Percentiles rank a stretch among this genome's conserved stretches.
Conservation (phyloP, 2,797 vertebrate genomes). For the Capromys pilorides region DNA sequence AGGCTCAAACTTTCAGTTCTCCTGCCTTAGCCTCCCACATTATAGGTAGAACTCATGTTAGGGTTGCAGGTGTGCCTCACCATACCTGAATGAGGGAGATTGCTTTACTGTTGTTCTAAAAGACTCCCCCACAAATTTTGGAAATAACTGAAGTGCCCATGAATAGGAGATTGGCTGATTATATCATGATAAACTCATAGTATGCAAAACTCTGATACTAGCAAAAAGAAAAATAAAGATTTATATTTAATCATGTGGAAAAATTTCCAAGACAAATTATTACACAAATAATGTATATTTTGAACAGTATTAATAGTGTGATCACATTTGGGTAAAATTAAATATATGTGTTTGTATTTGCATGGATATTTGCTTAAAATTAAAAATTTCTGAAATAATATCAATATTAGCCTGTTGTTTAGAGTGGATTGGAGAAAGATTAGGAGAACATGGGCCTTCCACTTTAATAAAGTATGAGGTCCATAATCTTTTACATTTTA, state of each 20-base stretch:
- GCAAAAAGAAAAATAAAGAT: slow-evolving; percentile 19
- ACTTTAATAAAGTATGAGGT: slow-evolving; percentile 33
- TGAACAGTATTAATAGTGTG: slow-evolving; percentile 27
- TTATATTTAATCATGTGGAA: slow-evolving; percentile 18
- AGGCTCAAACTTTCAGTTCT: not conserved
- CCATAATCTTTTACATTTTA: slow-evolving; percentile 24
- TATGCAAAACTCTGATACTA: slow-evolving; percentile 20
- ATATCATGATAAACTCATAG: not conserved
- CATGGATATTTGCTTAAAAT: not conserved
- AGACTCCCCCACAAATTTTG: not conserved
- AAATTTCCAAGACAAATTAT: not conserved
- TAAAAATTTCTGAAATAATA: slow-evolving; percentile 28
- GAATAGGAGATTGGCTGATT: slow-evolving; percentile 42
- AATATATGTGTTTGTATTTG: not conserved
- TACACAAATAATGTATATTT: slow-evolving; percentile 32
- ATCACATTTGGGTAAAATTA: slow-evolving; percentile 34
- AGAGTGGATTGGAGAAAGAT: not conserved
- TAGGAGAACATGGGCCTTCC: not conserved
- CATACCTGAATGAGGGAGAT: not conserved
- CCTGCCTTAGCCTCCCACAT: not conserved
- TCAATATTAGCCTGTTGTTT: slow-evolving; percentile 46
- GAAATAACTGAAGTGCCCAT: slow-evolving; percentile 25
- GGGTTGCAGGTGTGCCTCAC: not conserved
- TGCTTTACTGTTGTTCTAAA: not conserved
- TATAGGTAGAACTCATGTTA: too few relatives aligned